These are phyloP conservation scores for Semnopithecus entellus DNA, from an alignment of 2,113 vertebrate genomes.

Conservation along the genomic window DNA sequence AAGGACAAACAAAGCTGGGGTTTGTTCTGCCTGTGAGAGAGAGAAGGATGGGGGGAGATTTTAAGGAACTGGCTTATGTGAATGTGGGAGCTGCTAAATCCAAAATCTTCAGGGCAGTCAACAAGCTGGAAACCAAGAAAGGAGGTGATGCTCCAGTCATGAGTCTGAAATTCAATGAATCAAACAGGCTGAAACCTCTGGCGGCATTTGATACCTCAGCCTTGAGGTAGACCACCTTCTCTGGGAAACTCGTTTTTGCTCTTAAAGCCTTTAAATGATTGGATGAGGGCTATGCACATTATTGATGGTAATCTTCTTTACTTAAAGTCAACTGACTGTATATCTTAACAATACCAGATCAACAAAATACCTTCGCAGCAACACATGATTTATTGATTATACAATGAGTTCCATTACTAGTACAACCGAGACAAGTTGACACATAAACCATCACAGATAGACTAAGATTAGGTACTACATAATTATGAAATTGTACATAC, in stretches of 20 bases:
- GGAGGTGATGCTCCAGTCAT: accelerated
- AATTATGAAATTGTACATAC: background rate
- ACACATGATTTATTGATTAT: background rate
- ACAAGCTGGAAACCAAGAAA: background rate
- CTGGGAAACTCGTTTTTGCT: background rate
- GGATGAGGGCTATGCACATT: background rate
- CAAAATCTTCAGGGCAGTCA: background rate
- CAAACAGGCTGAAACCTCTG: background rate
- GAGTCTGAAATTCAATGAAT: background rate
- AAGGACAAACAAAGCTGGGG: background rate
- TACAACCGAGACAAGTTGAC: background rate
- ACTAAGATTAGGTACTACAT: background rate
- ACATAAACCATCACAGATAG: background rate
- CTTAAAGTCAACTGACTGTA: background rate
- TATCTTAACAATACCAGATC: background rate
- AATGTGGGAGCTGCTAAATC: background rate
- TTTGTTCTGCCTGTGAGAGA: background rate
- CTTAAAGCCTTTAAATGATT: background rate
- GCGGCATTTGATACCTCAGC: background rate
- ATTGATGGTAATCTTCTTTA: background rate
- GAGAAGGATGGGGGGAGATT: background rate
- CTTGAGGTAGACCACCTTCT: background rate
- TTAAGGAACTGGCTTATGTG: background rate
- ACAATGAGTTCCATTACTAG: background rate
- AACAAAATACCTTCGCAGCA: background rate